Base-by-base conservation (phyloP, 64 coral and sea anemone species). In the Astreopora myriophthalma region DNA sequence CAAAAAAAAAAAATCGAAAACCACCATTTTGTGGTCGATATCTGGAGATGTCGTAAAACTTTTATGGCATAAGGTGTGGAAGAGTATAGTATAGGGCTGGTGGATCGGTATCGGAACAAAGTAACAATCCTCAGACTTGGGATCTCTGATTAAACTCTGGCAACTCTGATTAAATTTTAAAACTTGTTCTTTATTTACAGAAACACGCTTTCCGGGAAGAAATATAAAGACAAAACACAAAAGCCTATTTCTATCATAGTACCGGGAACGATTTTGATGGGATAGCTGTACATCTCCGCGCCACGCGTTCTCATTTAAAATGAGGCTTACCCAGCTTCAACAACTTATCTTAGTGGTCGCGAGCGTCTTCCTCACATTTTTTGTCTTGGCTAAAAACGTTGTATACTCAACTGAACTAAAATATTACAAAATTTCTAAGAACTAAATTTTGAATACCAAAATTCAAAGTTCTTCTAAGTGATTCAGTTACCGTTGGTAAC, bases 141-240 rank as follows among this genome's bases (percentile, higher is more conserved):
- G n/a, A n/a, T n/a, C n/a, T n/a, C n/a, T n/a, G n/a, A n/a, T n/a
- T n/a, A n/a, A n/a, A n/a, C n/a, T n/a, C n/a, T n/a, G n/a, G n/a
- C n/a, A n/a, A n/a, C n/a, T n/a, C n/a, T n/a, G n/a, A n/a, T n/a
- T 55, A 14, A 9, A 13, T 13, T 13, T 55, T 13, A 16, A 16
- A 19, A 16, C 42, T 46, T 46, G 5, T 55, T 3, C 37, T 82
- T 82, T 82, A 82, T 82, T 82, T 26, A 61, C 51, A 82, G 34
- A 25, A 82, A 82, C 19, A 20, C 31, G 19, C 20, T 82, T 64
- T 55, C 30, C 32, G 31, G 0, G 8, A 17, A 63, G 7, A 36
- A 63, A 36, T 73, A 16, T 78, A 40, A 49, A 51, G 19, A 48
- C n/a, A 52, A 78, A 78, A 2, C 46, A 20, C 25, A 38, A 73